phyloP scores from a whole-genome alignment of 1,140 invertebrate genomes.

The Neodiprion virginianus region DNA sequence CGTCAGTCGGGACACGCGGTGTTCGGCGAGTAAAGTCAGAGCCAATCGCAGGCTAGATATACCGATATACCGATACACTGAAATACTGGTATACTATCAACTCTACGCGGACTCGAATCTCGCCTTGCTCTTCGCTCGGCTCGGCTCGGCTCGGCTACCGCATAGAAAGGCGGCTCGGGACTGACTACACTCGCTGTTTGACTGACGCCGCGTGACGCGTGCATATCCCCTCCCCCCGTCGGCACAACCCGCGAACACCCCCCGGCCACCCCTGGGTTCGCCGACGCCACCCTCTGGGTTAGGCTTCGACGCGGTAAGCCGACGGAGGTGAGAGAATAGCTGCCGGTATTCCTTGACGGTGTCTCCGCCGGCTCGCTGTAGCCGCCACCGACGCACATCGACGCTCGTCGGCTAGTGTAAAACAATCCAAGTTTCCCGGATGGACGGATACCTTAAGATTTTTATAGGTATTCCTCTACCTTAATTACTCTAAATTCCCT shows the following conservation, averaged over 20 bases:
- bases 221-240: slow-evolving; percentile 39
- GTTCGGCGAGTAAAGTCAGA: too few relatives aligned
- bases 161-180: slow-evolving; percentile 65
- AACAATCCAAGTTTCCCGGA: too few relatives aligned
- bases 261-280: slow-evolving; percentile 49
- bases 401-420: too few relatives aligned
- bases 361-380: too few relatives aligned
- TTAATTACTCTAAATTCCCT: too few relatives aligned
- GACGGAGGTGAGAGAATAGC: background rate
- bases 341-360: background rate
- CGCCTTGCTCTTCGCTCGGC: slow-evolving; percentile 14
- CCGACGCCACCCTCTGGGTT: slow-evolving; percentile 24
- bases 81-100: too few relatives aligned
- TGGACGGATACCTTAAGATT: too few relatives aligned
- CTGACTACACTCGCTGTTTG: slow-evolving; percentile 50
- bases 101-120: background rate
- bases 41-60: too few relatives aligned
- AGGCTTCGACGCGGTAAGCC: background rate
- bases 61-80: too few relatives aligned
- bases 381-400: too few relatives aligned
- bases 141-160: slow-evolving; percentile 51
- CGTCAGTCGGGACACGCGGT: too few relatives aligned
- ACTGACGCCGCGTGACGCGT: slow-evolving; percentile 54
- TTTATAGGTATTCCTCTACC: too few relatives aligned
- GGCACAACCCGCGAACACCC: slow-evolving; percentile 49